Evolutionary conservation across 2,797 vertebrate species (phyloP).

Genomic region (Sebastes minor): DNA sequence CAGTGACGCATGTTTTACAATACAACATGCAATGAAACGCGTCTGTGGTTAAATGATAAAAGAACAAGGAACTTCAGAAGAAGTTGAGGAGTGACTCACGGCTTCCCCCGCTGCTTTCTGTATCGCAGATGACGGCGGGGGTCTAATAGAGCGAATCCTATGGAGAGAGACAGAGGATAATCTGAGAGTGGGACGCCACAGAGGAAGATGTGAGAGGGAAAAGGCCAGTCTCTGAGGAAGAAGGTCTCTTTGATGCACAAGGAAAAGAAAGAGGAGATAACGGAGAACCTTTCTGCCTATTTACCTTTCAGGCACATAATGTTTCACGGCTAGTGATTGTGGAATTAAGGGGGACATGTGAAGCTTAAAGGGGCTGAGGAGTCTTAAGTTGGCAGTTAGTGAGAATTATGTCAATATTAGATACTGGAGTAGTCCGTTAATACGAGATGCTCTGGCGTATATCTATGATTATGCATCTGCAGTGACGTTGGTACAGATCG

Average conservation of each 20-base stretch:
- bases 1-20: conserved; percentile 35
- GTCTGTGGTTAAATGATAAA: conserved; percentile 41
- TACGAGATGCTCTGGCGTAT: conserved; percentile 39
- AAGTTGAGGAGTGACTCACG: conserved; percentile 48
- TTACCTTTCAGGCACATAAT: conserved; percentile 49
- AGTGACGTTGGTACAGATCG: conserved; percentile 36
- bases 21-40: conserved; percentile 26
- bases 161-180: conserved; percentile 43
- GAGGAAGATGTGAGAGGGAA: conserved; percentile 21
- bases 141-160: conserved; percentile 51
- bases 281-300: conserved; percentile 25
- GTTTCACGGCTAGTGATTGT: conserved; percentile 34
- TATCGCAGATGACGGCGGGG: conserved; percentile 29
- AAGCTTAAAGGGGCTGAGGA: neutral
- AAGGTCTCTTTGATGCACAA: conserved; percentile 15
- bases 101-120: conserved; percentile 45
- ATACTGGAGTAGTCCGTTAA: conserved; percentile 40
- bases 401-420: conserved; percentile 33
- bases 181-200: conserved; percentile 19
- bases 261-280: conserved; percentile 38
- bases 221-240: neutral
- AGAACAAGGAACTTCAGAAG: conserved; percentile 34
- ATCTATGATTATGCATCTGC: conserved; percentile 36
- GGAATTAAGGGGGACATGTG: conserved; percentile 9
- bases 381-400: conserved; percentile 52